Conservation (phyloP, 2,888 invertebrate species). For the Eumacrocentrus americanus region DNA sequence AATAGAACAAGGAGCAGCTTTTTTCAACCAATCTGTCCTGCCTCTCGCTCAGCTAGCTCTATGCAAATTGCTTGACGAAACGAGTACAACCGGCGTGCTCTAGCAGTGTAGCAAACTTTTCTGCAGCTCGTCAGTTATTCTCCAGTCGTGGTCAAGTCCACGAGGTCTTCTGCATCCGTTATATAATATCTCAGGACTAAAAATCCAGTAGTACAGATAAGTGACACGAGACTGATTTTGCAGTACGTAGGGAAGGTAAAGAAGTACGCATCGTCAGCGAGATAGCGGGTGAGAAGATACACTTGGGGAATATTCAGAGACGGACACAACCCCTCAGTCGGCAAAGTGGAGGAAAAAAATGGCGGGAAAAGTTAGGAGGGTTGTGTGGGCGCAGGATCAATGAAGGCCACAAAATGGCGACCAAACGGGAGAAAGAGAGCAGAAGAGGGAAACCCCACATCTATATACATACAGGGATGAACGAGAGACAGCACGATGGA, state of each 20-base stretch:
- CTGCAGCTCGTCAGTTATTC: conserved; percentile 44
- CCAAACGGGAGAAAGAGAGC: conserved; percentile 30
- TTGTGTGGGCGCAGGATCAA: conserved; percentile 56
- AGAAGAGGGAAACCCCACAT: conserved; percentile 27
- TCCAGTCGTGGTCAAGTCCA: conserved; percentile 43
- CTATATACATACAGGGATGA: conserved; percentile 24
- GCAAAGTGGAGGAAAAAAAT: conserved; percentile 43
- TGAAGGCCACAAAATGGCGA: conserved; percentile 58
- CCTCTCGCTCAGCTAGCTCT: conserved; percentile 51
- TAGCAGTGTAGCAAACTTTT: conserved; percentile 30
- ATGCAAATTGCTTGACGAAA: conserved; percentile 55
- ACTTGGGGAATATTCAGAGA: neutral
- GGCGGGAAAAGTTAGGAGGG: conserved; percentile 51
- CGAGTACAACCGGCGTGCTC: conserved; percentile 42
- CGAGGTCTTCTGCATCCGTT: no score
- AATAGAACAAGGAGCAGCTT: conserved; percentile 43
- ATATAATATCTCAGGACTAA: no score
- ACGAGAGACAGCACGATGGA: conserved; percentile 26
- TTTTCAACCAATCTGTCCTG: conserved; percentile 41
- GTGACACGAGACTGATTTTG: neutral
- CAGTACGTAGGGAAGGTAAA: conserved; percentile 23
- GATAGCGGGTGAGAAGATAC: neutral
- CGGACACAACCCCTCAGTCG: conserved; percentile 19
- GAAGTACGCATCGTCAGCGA: conserved; percentile 17
- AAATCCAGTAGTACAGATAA: no score